phyloP scores from a whole-genome alignment of 2,113 vertebrate species.

The Balaenoptera acutorostrata region DNA sequence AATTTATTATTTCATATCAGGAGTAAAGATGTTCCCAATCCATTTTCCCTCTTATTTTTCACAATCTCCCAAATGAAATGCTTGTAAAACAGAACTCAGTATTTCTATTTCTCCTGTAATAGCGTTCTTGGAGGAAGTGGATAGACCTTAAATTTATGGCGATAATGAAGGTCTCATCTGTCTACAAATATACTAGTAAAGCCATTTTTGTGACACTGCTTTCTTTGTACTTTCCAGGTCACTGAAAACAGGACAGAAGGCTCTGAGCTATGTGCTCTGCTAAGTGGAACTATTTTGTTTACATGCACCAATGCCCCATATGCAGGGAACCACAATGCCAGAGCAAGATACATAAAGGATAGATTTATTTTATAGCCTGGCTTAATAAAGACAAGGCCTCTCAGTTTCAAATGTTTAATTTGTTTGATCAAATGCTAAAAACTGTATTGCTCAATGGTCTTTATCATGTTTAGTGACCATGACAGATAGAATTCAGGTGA shows the following conservation, averaged over 20 bases:
- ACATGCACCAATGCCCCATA: constrained; percentile 44
- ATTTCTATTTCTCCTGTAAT: constrained; percentile 58
- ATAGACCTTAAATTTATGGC: constrained; percentile 66
- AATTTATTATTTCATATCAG: constrained; percentile 62
- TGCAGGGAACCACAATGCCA: constrained; percentile 46
- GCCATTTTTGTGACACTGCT: constrained; percentile 4
- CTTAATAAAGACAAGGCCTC: constrained; percentile 54
- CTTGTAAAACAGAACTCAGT: constrained; percentile 28
- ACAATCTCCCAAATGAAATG: constrained; percentile 66
- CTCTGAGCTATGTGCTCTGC: constrained; percentile 70
- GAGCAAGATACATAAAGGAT: constrained; percentile 50
- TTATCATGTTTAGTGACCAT: constrained; percentile 35
- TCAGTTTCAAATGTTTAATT: constrained; percentile 49
- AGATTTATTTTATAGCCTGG: constrained; percentile 25
- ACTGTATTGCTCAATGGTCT: constrained; percentile 1
- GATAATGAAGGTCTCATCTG: constrained; percentile 59
- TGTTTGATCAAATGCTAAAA: constrained; percentile 46
- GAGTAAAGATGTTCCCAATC: constrained; percentile 58
- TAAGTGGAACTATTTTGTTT: constrained; percentile 74
- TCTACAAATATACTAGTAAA: constrained; percentile 38
- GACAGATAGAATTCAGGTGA: background rate
- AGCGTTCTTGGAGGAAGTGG: constrained; percentile 62
- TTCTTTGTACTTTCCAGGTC: constrained; percentile 74
- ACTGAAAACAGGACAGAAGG: constrained; percentile 76
- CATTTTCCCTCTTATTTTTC: constrained; percentile 63